These are phyloP conservation scores for Silurus meridionalis DNA, from an alignment of 2,113 vertebrate species.

Conservation along the genomic window DNA sequence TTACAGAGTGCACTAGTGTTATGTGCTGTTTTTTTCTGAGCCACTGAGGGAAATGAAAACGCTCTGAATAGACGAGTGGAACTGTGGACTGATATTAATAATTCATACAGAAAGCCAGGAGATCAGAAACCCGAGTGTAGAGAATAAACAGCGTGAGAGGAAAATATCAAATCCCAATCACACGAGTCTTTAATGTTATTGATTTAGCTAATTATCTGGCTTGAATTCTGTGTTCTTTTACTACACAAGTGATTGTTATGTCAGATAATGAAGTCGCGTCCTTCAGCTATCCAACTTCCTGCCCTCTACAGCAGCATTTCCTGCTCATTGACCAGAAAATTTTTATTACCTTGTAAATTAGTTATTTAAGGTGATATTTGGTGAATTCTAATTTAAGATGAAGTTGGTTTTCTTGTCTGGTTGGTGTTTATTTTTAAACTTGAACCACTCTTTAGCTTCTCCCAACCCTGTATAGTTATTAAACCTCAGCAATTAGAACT, in stretches of 20 bases:
- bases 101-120: neutral
- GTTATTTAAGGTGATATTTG: too few species aligned
- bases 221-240: neutral
- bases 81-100: neutral
- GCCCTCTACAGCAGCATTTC: neutral
- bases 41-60: neutral
- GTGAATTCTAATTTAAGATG: too few species aligned
- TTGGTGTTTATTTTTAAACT: neutral
- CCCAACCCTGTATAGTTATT: neutral
- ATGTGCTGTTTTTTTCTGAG: neutral
- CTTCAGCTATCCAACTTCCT: neutral
- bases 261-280: neutral
- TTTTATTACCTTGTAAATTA: too few species aligned
- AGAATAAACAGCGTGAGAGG: neutral
- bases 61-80: neutral
- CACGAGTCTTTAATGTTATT: neutral
- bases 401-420: neutral
- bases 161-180: neutral
- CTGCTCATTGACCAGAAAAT: neutral
- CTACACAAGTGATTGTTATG: neutral
- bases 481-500: neutral
- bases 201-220: neutral
- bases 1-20: neutral
- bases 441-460: neutral
- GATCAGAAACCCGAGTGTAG: neutral